Conservation (phyloP, 2,113 vertebrate species). For the Bufo bufo region DNA sequence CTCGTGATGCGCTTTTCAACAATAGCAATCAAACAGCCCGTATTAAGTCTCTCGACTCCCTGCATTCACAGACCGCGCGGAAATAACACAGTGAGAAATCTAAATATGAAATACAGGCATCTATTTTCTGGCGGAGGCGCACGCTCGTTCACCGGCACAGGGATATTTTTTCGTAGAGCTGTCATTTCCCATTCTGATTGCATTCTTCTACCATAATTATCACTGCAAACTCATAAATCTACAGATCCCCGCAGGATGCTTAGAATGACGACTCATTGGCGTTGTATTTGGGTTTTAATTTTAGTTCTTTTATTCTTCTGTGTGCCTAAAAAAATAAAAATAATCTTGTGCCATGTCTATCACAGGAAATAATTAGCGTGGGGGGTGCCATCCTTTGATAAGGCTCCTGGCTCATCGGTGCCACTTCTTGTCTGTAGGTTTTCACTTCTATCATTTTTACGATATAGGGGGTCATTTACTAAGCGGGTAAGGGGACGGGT, state of each 20-base stretch:
- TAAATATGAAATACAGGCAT: not conserved
- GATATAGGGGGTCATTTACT: too few species aligned
- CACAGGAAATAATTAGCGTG: not conserved
- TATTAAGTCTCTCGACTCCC: not conserved
- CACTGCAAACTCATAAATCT: conserved; percentile 13
- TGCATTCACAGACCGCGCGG: not conserved
- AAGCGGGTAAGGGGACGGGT: too few species aligned
- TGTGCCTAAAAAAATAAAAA: not conserved
- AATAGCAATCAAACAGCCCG: not conserved
- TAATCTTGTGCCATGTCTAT: not conserved
- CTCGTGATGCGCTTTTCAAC: not conserved
- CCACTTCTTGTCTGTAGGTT: not conserved
- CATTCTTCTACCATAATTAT: conserved; percentile 15
- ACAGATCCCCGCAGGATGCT: not conserved
- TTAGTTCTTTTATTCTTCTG: not conserved
- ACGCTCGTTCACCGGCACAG: not conserved
- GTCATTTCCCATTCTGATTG: conserved; percentile 34
- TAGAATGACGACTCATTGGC: too few species aligned
- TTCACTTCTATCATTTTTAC: not conserved
- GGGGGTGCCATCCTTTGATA: not conserved
- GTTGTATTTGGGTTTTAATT: not conserved
- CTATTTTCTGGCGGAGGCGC: not conserved
- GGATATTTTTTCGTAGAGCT: conserved; percentile 7
- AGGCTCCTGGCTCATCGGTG: not conserved
- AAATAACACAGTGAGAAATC: not conserved